Conservation (phyloP, 1,140 invertebrate genomes). For the Drosophila ananassae region DNA sequence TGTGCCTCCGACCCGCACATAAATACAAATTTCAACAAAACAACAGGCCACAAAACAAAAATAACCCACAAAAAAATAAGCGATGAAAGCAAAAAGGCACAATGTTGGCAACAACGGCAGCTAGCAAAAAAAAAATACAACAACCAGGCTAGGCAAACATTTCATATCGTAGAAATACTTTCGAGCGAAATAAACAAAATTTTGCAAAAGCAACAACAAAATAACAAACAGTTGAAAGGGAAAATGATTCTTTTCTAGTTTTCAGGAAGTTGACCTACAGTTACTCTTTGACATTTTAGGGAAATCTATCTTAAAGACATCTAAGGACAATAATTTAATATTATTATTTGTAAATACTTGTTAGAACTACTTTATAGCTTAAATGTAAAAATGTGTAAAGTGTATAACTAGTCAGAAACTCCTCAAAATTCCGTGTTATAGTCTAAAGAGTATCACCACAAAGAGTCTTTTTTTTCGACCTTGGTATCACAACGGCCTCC, state of each 20-base stretch:
- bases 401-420: not conserved
- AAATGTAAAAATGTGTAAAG: not conserved
- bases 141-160: conserved; percentile 53
- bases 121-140: conserved; percentile 9
- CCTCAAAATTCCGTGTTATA: not conserved
- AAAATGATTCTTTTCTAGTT: conserved; percentile 17
- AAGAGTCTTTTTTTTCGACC: conserved; percentile 33
- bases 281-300: conserved; percentile 28
- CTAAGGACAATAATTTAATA: not conserved
- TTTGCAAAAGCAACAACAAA: conserved; percentile 31
- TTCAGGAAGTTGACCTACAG: conserved; percentile 3
- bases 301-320: not conserved
- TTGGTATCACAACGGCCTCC: conserved; percentile 37
- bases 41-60: conserved; percentile 61
- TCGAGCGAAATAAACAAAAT: conserved; percentile 69
- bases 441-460: conserved; percentile 22
- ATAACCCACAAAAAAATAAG: conserved; percentile 47
- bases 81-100: conserved; percentile 76
- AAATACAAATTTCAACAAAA: conserved; percentile 79
- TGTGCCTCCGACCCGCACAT: conserved; percentile 59
- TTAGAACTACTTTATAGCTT: not conserved
- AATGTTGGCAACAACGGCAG: conserved; percentile 52
- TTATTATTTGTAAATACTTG: not conserved
- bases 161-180: conserved; percentile 74
- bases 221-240: conserved; percentile 46